Conservation (phyloP, 1,140 invertebrate species). For the Drosophila leontia region DNA sequence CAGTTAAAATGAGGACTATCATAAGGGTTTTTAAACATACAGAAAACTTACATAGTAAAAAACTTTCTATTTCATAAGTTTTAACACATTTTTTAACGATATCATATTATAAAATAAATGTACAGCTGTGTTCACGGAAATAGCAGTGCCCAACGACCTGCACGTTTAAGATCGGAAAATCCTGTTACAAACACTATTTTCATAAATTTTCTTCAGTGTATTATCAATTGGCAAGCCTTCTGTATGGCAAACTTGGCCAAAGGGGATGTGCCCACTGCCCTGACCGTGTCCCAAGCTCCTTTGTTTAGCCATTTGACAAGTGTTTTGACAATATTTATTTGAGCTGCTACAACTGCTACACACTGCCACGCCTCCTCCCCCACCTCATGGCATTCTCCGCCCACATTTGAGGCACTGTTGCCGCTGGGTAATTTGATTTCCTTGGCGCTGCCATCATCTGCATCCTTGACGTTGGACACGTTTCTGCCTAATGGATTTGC, state of each 20-base stretch:
- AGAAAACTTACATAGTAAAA: too few species aligned
- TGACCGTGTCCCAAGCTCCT: slow-evolving; percentile 31
- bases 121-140: too few species aligned
- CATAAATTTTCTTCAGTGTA: slow-evolving; percentile 33
- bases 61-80: too few species aligned
- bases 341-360: slow-evolving; percentile 45
- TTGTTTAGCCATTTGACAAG: slow-evolving; percentile 83
- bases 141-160: too few species aligned
- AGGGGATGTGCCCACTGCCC: slow-evolving; percentile 3
- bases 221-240: slow-evolving; percentile 64
- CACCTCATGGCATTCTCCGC: slow-evolving; percentile 2
- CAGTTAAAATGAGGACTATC: neutral
- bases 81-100: neutral
- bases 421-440: slow-evolving; percentile 74
- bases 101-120: neutral
- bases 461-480: slow-evolving; percentile 73
- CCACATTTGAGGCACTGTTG: slow-evolving; percentile 17
- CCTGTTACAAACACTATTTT: too few species aligned
- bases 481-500: slow-evolving; percentile 83
- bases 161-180: too few species aligned
- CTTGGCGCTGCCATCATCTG: slow-evolving; percentile 55
- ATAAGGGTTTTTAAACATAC: neutral
- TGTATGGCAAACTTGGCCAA: slow-evolving; percentile 12
- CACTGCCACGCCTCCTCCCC: neutral
- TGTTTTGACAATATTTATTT: slow-evolving; percentile 84